Evolutionary conservation across 2,797 vertebrate species (phyloP), one percentile per base, ranked within the genome.

Genomic region (Manis pentadactyla): DNA sequence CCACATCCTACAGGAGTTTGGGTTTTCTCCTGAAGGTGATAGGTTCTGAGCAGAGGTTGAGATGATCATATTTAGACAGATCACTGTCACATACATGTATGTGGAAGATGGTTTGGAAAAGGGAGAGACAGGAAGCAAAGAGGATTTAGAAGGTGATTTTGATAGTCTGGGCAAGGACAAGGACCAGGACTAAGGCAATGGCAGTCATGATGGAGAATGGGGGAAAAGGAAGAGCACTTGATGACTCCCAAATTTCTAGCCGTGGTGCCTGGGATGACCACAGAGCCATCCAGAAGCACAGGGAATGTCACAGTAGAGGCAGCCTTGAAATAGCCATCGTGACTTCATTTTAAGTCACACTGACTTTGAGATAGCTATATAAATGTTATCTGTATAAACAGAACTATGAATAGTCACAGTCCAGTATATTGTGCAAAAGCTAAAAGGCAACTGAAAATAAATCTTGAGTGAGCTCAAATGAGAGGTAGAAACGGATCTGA

Each of bases 21-120:
- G 39, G 53, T 78, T 90, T 97, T 86, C 37, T 91, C 27, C 27
- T 93, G 66, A 96, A 96, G 68, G 23, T 13, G 19, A 53, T 27
- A 2, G 31, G 18, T 68, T 94, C 66, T 92, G 63, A 83, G 59
- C n/a, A 37, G 34, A 25, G 18, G 25, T 17, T 92, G 57, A 90
- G 7, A 83, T 13, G 17, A 94, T 94, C 46, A 84, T 49, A 82
- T 73, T 57, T 73, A 25, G 34, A 77, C 87, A 84, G 57, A 87
- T 86, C 34, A n/a, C 42, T 51, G 63, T 51, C 34, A 34, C 77
- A 92, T 8, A 51, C 27, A 68, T 51, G 17, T 37, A 68, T 51
- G 21, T 37, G 37, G 51, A 87, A 93, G 39, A 78, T 77, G 27
- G 68, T 49, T 71, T 59, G 78, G 59, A 49, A 85, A 96, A 92